These are phyloP conservation scores for Nephrocerus scutellatus DNA, from an alignment of 2,888 invertebrate genomes.

Conservation along the genomic window DNA sequence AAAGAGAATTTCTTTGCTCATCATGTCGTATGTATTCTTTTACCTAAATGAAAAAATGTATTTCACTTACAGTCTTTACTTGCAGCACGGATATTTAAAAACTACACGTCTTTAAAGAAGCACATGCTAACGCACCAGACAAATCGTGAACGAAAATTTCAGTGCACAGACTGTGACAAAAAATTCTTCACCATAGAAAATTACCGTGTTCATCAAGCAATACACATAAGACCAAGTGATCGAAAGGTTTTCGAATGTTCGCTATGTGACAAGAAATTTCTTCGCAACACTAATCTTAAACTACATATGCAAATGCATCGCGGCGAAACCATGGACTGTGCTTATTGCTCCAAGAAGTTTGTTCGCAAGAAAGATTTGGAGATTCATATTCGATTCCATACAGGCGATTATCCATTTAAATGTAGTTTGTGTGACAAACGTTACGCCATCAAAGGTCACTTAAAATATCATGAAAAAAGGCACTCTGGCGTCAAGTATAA, in stretches of 20 bases:
- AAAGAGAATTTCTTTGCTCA: slow-evolving; percentile 20
- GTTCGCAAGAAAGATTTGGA: slow-evolving; percentile 25
- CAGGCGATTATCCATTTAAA: slow-evolving; percentile 25
- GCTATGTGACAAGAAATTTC: slow-evolving; percentile 23
- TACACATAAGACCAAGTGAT: slow-evolving; percentile 19
- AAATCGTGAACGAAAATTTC: slow-evolving; percentile 22
- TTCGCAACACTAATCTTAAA: slow-evolving; percentile 24
- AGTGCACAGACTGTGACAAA: slow-evolving; percentile 22
- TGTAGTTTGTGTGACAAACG: slow-evolving; percentile 22
- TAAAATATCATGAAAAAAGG: slow-evolving; percentile 24
- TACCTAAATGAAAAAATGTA: background rate
- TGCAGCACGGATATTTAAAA: slow-evolving; percentile 23
- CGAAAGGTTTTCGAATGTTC: slow-evolving; percentile 22
- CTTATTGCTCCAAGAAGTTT: slow-evolving; percentile 26
- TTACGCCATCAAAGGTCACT: slow-evolving; percentile 25
- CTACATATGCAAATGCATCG: slow-evolving; percentile 29
- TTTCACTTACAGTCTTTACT: background rate
- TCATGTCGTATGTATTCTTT: slow-evolving; percentile 24
- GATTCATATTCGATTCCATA: slow-evolving; percentile 26
- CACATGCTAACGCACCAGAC: slow-evolving; percentile 23
- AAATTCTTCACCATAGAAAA: slow-evolving; percentile 22
- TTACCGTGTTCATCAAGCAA: slow-evolving; percentile 20
- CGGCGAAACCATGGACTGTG: slow-evolving; percentile 25
- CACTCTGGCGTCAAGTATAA: slow-evolving; percentile 24
- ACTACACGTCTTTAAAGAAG: slow-evolving; percentile 16